Base-by-base conservation (phyloP, 2,113 vertebrate species). In the Acrocephalus kingi region DNA sequence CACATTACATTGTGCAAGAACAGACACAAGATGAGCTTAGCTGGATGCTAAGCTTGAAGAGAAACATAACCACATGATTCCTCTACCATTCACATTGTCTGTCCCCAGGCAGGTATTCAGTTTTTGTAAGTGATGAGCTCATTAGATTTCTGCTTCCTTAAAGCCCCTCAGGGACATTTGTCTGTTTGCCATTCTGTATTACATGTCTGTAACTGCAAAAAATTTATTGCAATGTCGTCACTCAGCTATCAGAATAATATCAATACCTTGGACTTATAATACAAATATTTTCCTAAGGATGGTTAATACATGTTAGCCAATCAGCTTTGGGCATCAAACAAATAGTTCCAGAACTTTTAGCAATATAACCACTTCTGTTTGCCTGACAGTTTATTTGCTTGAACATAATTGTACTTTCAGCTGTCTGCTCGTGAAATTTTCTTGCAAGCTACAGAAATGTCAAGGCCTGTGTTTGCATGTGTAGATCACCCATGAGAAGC, bases 61-160 rank as follows among this genome's bases (percentile, higher is more conserved):
- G 63, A 83, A 94, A 78, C 7, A 8, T 37, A 86, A 83, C 73
- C 4, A 3, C 21, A 3, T 78, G 87, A 90, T 67, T 88, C 35
- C n/a, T 93, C 91, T 97, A 48, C 61, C 25, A 75, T 94, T 97
- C 84, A 75, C 41, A 25, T 72, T 75, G 43, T 72, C 91, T 97
- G 84, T 94, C 92, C 89, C 91, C 79, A 96, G 96, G 92, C 92
- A 91, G 90, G 63, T 93, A 93, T 96, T 95, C 87, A 91, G 90
- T 43, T 87, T 97, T 96, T 93, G 18, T 84, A 94, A 97, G 69
- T 90, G 89, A 97, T 98, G 89, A 97, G 79, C 79, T 97, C 88
- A 94, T 97, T 96, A 96, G 86, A 81, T 51, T 87, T 96, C 84
- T 94, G 75, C 76, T 97, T 90, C 94, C 96, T 97, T 92, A 97